Base-by-base conservation (phyloP, 2,113 vertebrate genomes). In the Carassius gibelio region DNA sequence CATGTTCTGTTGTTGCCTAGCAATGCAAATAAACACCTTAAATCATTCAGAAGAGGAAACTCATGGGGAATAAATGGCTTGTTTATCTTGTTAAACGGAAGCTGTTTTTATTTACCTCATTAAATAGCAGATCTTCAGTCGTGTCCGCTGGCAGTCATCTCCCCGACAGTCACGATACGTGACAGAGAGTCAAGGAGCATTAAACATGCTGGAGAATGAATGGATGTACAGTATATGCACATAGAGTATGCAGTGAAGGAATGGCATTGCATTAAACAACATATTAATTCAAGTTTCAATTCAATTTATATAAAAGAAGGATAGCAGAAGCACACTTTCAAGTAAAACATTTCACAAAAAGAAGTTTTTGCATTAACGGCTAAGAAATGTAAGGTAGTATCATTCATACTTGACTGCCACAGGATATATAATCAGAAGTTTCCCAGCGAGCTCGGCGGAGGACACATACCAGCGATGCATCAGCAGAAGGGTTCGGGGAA, bases 391-490 rank as follows among this genome's bases (percentile, higher is more conserved):
- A 4, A 14, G 14, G 11, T 52, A 30, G 30, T 30, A 30, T 30
- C 45, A 62, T 21, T 30, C 42, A 15, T 52, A 57, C 71, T 59
- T 0, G 72, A n/a, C 75, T 34, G 68, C 26, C 87, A 89, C 95
- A 95, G 96, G 98, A 99, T 99, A 99, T 99, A 95, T 96, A 89
- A 95, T 93, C 80, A 98, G 95, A 83, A 99, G 96, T 90, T 98
- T 99, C 91, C 95, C 94, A 17, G 96, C 97, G 89, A 99, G 89
- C 90, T 99, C 98, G 48, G 97, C 95, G 1, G 98, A 99, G 75
- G 96, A 95, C 85, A 98, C 90, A 88, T 99, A 99, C 98, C 98
- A 99, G 21, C 96, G 96, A 81, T 99, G 98, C 97, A 99, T 99
- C 92, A 99, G 94, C 81, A 99, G 95, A 82, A 99, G 92, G n/a